phyloP scores from a whole-genome alignment of 2,113 vertebrate species.

The Nothocercus julius region DNA sequence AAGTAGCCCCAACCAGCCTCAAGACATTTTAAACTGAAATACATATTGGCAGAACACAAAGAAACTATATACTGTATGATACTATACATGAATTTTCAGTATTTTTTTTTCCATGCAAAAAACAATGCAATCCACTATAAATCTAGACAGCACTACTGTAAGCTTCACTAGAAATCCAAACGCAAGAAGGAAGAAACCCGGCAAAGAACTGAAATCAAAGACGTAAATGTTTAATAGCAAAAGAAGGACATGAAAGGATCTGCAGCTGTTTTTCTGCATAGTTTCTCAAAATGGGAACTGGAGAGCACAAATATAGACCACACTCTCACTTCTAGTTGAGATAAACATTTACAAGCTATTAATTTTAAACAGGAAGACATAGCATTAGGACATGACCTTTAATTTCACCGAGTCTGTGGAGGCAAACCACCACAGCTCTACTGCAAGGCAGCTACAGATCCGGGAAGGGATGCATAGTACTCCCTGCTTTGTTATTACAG shows the following conservation, averaged over 20 bases:
- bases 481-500: slow-evolving; percentile 64
- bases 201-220: background rate
- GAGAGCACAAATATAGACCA: background rate
- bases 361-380: slow-evolving; percentile 35
- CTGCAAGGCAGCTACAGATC: slow-evolving; percentile 2
- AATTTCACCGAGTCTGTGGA: background rate
- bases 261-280: background rate
- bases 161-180: background rate
- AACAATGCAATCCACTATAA: background rate
- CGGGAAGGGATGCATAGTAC: background rate
- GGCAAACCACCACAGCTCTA: background rate
- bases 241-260: background rate
- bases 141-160: background rate
- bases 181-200: background rate
- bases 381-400: background rate
- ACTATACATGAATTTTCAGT: background rate
- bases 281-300: background rate
- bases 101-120: background rate
- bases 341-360: slow-evolving; percentile 52
- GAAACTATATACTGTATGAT: background rate
- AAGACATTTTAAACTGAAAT: slow-evolving; percentile 33
- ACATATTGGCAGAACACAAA: slow-evolving; percentile 50
- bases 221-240: slow-evolving; percentile 7
- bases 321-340: background rate
- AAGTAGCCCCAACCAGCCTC: slow-evolving; percentile 7